Base-by-base conservation (phyloP, 2,888 invertebrate species). In the Chaitophorus viminalis region DNA sequence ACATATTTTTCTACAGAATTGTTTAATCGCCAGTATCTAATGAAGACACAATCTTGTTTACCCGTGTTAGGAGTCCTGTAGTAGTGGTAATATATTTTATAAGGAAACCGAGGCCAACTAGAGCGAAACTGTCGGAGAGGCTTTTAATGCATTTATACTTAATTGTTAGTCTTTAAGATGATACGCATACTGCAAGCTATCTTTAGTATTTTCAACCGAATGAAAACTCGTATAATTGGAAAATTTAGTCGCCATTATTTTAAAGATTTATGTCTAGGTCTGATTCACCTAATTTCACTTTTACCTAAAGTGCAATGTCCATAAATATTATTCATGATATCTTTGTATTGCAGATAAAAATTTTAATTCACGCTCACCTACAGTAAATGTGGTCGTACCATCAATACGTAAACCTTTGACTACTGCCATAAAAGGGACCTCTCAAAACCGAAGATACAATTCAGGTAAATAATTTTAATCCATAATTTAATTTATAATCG, bases 71-170 rank as follows among this genome's bases (percentile, higher is more conserved):
- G 78, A 54, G 60, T 70, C 29, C 52, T 65, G 29, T 39, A 75
- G 85, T 82, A 46, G 52, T 54, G 39, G 39, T 60, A 60, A 11
- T 54, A 21, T 60, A 72, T 72, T 78, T 31, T 74, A 81, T 65
- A 81, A 74, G 81, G 78, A 79, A 85, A 79, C 79, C 87, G 79
- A 87, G 87, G 87, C 87, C 87, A 87, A 87, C 87, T 81, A 87
- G 87, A 87, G 87, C 87, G 87, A 81, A 87, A 74, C 65, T 46
- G 31, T 33, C 65, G 25, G 33, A 65, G 33, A 65, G 65, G 76
- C 68, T 29, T 77, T 17, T 77, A 68, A 83, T 65, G 60, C 21
- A 29, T 79, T 86, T 83, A 31, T 75, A 75, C 75, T 60, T 74
- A 87, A 87, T 79, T 74, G 74, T 8, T 75, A 87, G 79, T 84